phyloP scores from a whole-genome alignment of 2,113 vertebrate genomes.

The Phycodurus eques region DNA sequence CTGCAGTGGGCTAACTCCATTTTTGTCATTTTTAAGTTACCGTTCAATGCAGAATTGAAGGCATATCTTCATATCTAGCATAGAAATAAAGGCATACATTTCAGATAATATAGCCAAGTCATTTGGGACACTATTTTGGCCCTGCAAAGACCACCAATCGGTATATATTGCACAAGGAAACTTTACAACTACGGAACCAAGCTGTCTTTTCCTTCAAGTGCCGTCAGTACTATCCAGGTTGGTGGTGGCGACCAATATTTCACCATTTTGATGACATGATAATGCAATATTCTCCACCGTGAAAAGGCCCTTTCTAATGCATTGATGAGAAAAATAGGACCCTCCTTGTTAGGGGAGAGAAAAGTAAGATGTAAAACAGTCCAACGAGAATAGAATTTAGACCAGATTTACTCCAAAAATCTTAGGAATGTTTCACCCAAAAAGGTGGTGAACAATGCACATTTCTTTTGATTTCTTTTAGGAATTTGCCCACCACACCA shows the following conservation, averaged over 20 bases:
- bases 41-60: too few relatives aligned
- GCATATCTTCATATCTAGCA: too few relatives aligned
- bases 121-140: background rate
- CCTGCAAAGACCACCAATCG: background rate
- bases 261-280: background rate
- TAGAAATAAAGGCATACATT: too few relatives aligned
- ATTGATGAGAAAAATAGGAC: background rate
- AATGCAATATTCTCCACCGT: background rate
- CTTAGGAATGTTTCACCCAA: background rate
- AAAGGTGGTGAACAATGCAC: background rate
- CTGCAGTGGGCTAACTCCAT: background rate
- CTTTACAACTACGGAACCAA: background rate
- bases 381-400: background rate
- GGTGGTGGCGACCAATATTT: background rate
- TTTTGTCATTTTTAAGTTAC: background rate
- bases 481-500: background rate
- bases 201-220: background rate
- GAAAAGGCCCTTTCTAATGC: background rate
- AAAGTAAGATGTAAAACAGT: background rate
- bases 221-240: background rate
- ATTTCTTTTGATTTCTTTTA: background rate
- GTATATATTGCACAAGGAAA: background rate
- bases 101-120: too few relatives aligned
- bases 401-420: background rate
- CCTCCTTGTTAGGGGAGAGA: background rate